Base-by-base conservation (phyloP, 1,140 invertebrate species). In the Stenopsyche tienmushanensis region DNA sequence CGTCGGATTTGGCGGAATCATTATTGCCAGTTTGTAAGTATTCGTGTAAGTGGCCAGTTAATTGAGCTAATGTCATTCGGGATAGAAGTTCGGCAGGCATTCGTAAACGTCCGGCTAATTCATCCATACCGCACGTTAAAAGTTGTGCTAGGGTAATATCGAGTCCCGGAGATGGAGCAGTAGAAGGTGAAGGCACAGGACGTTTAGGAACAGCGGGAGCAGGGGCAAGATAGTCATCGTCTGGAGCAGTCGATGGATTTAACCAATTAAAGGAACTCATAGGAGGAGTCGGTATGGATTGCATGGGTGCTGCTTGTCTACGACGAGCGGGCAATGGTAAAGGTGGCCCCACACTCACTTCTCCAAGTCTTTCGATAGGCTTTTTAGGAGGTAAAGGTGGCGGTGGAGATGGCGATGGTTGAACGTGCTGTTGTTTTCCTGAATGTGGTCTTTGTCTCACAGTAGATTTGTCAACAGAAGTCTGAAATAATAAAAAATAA, bases 331-430 rank as follows among this genome's bases (percentile, higher is more conserved):
- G 26, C 2, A 87, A 87, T 50, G 86, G 80, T 1, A 87, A 86
- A 1, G 87, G 88, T 0, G 88, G 86, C 64, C 83, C 85, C 3
- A 77, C 69, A 1, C 72, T 71, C 13, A 70, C 71, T 29, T 75
- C 72, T 25, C 75, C 64, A 52, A 74, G 73, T 25, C 67, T 66
- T 21, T 69, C 62, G 8, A 71, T 1, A 64, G 88, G 83, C 72
- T 92, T 92, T 75, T 94, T 94, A 0, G 92, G 92, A 1, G 91
- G 91, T 60, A 94, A 78, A 1, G 92, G 92, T 8, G 92, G 92
- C 0, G 92, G 92, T 67, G 92, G 77, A 74, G 79, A 76, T 73
- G 83, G 73, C 64, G 72, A 73, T 65, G 77, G 87, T 53, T 89
- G 76, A 1, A 89, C 89, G 10, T 89, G 89, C 20, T 70, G 78